phyloP scores from a whole-genome alignment of 2,113 vertebrate species.

The Ondatra zibethicus region DNA sequence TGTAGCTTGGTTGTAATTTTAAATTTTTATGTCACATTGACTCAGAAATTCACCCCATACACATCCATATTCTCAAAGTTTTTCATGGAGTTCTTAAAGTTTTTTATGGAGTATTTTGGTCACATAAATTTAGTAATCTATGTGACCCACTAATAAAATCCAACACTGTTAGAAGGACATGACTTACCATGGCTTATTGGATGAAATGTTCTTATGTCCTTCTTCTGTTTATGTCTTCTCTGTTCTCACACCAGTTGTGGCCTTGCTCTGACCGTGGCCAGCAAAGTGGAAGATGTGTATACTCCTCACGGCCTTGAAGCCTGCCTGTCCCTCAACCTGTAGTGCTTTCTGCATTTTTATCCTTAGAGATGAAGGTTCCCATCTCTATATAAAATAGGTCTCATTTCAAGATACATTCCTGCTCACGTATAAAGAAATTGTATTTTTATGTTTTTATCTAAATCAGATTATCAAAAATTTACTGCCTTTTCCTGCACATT shows the following conservation, averaged over 20 bases:
- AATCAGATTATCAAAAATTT: background rate
- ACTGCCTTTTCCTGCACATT: background rate
- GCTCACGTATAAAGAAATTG: background rate
- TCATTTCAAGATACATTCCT: background rate
- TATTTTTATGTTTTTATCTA: background rate
- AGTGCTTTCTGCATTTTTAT: background rate
- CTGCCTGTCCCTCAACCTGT: background rate
- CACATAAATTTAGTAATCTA: no score
- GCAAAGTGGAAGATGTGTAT: background rate
- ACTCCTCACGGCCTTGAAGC: background rate
- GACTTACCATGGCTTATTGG: background rate
- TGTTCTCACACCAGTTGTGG: background rate
- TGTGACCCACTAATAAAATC: background rate
- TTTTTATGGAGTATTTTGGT: background rate
- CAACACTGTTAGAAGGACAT: background rate
- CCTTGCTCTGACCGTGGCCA: fast-evolving
- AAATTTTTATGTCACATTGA: background rate
- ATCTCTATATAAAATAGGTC: background rate
- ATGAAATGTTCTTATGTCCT: background rate
- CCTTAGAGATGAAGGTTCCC: no score
- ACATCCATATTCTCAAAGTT: background rate
- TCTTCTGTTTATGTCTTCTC: background rate
- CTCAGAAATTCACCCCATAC: no score
- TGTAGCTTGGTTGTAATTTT: background rate
- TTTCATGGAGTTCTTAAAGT: background rate